phyloP scores from a whole-genome alignment of 1,140 invertebrate genomes.

The Cardiocondyla obscurior region DNA sequence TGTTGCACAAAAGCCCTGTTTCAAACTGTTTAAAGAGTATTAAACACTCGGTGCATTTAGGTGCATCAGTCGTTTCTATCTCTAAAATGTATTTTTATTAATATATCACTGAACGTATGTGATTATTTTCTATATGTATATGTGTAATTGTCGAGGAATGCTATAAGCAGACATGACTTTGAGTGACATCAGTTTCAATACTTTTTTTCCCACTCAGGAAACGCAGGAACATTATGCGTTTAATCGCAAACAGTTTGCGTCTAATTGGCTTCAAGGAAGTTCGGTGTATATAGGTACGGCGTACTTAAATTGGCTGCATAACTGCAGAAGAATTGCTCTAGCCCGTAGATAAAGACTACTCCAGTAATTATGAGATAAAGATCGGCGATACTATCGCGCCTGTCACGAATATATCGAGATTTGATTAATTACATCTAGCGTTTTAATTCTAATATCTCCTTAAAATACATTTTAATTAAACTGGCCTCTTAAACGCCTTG shows the following conservation, averaged over 20 bases:
- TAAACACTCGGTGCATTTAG: not conserved
- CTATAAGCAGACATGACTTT: constrained; percentile 1
- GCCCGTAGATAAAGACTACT: not conserved
- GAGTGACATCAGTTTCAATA: not conserved
- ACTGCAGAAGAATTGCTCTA: not conserved
- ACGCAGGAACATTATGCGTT: constrained; percentile 9
- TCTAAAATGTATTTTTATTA: not conserved
- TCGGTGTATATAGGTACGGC: not conserved
- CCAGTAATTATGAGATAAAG: not conserved
- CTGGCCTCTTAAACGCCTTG: too few relatives aligned
- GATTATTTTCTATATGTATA: not conserved
- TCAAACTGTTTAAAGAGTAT: not conserved
- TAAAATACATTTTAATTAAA: not conserved
- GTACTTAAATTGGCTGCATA: not conserved
- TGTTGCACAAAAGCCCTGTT: not conserved
- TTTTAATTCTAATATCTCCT: not conserved
- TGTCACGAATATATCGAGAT: not conserved
- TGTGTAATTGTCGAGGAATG: constrained; percentile 11
- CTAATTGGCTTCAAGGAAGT: constrained; percentile 38
- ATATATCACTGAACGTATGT: not conserved
- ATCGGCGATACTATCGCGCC: not conserved
- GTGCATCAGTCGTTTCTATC: constrained; percentile 4
- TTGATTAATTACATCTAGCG: not conserved
- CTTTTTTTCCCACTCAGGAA: not conserved
- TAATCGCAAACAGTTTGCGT: constrained; percentile 38